Evolutionary conservation across 2,888 invertebrate genomes (phyloP).

Genomic region (Dasypolia templi): DNA sequence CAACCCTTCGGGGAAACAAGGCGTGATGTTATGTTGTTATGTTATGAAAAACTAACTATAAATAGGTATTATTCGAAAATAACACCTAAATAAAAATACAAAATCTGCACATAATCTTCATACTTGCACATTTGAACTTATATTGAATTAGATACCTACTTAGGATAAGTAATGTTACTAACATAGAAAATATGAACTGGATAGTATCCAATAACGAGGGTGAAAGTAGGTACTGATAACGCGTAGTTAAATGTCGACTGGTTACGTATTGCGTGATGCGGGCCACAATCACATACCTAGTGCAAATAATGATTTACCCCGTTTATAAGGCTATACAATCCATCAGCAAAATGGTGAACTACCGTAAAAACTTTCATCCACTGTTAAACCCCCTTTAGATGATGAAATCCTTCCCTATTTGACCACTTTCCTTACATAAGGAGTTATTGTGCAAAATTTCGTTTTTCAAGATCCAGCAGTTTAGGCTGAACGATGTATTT

Average conservation of each 20-base stretch:
- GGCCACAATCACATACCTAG: slow-evolving; percentile 22
- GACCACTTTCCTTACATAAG: background rate
- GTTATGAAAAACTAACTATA: too few relatives aligned
- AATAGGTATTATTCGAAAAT: too few relatives aligned
- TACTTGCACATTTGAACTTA: background rate
- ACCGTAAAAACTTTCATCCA: background rate
- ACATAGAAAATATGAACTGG: background rate
- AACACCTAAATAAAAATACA: background rate
- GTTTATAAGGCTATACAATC: background rate
- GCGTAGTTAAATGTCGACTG: slow-evolving; percentile 6
- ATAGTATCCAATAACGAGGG: slow-evolving; percentile 23
- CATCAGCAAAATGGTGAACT: background rate
- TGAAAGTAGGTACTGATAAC: slow-evolving; percentile 50
- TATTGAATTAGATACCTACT: background rate
- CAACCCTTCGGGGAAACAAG: too few relatives aligned
- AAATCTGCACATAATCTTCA: background rate
- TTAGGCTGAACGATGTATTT: background rate
- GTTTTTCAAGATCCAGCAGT: background rate
- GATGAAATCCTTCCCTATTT: background rate
- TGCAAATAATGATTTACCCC: background rate
- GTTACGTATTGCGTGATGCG: slow-evolving; percentile 36
- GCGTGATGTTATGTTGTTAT: too few relatives aligned
- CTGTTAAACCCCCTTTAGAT: background rate
- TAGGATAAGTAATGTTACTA: background rate
- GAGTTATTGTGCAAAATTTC: background rate